Evolutionary conservation across 2,113 vertebrate species (phyloP), one percentile per base, ranked within the genome.

Genomic region (Anolis sagrei): DNA sequence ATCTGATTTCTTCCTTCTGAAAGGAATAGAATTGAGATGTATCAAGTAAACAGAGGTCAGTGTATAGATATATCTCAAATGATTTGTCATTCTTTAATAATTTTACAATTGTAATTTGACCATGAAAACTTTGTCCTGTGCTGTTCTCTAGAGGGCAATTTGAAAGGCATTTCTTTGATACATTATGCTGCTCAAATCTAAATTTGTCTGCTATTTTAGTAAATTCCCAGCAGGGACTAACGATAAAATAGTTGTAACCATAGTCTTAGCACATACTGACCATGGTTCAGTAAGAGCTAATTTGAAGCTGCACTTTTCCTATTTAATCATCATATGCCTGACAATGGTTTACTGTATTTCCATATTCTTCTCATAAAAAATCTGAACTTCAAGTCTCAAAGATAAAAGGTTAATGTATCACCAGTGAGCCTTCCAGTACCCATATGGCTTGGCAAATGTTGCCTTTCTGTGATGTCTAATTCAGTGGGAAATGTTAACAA

Each of bases 401-500:
- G 87, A 77, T 64, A 85, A 89, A 87, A 21, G 73, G 70, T 85
- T 90, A 87, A 81, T 66, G 75, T 36, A 19, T 21, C 81, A 82
- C 25, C 62, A 73, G 70, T 21, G 70, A 89, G 81, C 61, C 76
- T 79, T 87, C 84, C 66, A 77, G 62, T 0, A 79, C 83, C 48
- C 86, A 49, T 66, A 7, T 2, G 79, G 61, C 72, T 83, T 25
- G 39, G 79, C 79, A 91, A 90, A 86, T 83, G 82, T 76, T 80
- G 49, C 62, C n/a, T 62, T 89, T 18, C 27, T 69, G 25, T 72
- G 75, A 2, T 16, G 34, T 3, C 62, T 74, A 69, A 85, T 87
- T 44, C 72, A 83, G 39, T 51, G 76, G 54, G 29, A 66, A 84
- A 73, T 2, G 21, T 48, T 81, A 72, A 16, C 13, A 84, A 19